Evolutionary conservation across 2,113 vertebrate genomes (phyloP), one percentile per base, ranked within the genome.

Genomic region (Caretta caretta): DNA sequence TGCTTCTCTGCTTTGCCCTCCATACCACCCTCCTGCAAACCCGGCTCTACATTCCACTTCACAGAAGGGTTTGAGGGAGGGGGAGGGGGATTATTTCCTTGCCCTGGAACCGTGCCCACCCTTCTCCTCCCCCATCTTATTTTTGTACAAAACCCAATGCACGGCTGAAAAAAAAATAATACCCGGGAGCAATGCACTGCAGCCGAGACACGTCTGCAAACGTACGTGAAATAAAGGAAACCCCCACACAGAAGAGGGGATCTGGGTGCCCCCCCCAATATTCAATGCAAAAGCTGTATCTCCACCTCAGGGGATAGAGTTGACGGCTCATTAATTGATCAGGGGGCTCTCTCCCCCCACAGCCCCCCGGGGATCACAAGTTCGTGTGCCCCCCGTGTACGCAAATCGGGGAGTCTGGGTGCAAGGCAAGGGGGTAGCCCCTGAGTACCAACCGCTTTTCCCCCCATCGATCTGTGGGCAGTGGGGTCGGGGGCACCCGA

Each of bases 21-120:
- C 78, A 13, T 27, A 25, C 98, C 98, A 98, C 98, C 98, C 98
- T 97, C 98, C 97, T 98, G 98, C 98, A 31, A 56, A 17, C 65
- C 35, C 17, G 31, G 46, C 54, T 38, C 51, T 48, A 8, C 49
- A 78, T 20, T 42, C 76, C 76, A 14, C 76, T 72, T 57, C 46
- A 35, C 76, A 29, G 89, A 57, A 48, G 75, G 65, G 51, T 46
- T 35, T 54, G 20, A 6, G 59, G 62, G 16, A 24, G 65, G 29
- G 65, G 79, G 49, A 29, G 46, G 53, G 49, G 27, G 51, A 65
- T 65, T 17, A 65, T 16, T 62, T 2, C 31, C 59, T 17, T 17
- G 59, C 31, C 31, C 59, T 65, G 59, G 59, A 65, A 17, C 59
- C 31, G 31, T 14, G 59, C 59, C 31, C 31, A 65, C 31, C 59